Evolutionary conservation across 2,888 invertebrate species (phyloP), one percentile per base, ranked within the genome.

Genomic region (Lydus trimaculatus): DNA sequence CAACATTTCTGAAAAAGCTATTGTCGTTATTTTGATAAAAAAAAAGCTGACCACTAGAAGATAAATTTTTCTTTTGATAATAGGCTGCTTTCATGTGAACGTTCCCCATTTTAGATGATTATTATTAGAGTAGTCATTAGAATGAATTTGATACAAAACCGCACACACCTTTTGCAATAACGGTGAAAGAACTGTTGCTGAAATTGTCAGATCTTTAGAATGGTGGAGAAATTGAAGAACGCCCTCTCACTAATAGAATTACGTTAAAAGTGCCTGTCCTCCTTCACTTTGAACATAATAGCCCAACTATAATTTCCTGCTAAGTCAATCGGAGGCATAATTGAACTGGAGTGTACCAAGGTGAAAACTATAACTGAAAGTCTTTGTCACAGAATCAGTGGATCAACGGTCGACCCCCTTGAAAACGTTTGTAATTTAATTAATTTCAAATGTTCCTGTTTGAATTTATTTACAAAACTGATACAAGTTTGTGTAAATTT

Each of bases 1-100:
- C 48, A 48, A 20, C 48, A 20, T 48, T 20, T 2, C 20, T 9
- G 20, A 9, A 11, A 43, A 20, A 13, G 48, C 48, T 23, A 48
- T 48, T 48, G 48, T 48, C 48, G 48, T 48, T 48, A 48, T 20
- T 48, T 48, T 48, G 13, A 48, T 48, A n/a, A 17, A 48, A n/a
- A 17, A 48, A 48, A 20, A 48, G 3, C 20, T 20, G 20, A 8
- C 48, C 23, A 2, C 11, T 20, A 23, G 20, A 11, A 9, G 2
- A 48, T 48, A 20, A n/a, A 2, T 48, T 17, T 20, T 20, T 11
- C 9, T 48, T 11, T 8, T 48, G 0, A 20, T 20, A 9, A 43
- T 43, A 43, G 17, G 11, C 11, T n/a, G n/a, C n/a, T 39, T 13
- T n/a, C 13, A 15, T 48, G n/a, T n/a, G n/a, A n/a, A n/a, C n/a